Base-by-base conservation (phyloP, 2,888 invertebrate genomes). In the Dryadula phaetusa region DNA sequence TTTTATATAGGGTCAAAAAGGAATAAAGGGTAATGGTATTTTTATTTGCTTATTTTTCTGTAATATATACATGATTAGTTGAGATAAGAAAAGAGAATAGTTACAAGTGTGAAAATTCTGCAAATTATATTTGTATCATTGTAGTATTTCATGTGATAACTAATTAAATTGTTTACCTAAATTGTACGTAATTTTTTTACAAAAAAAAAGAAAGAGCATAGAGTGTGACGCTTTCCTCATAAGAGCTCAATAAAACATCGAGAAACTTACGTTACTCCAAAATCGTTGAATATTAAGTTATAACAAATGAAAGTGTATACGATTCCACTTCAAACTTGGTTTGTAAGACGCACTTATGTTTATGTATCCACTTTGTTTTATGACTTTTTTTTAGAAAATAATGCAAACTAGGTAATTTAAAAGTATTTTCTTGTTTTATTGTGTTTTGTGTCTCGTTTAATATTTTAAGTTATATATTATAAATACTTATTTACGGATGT, bases 201-300 rank as follows among this genome's bases (percentile, higher is more conserved):
- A 54, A 63, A 42, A 20, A 54, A 40, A 44, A 54, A 49, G 54
- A 64, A 64, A 63, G 37, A 64, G 64, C 47, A 62, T n/a, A 16
- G 20, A 61, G 53, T 61, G 69, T 70, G 37, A 66, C 64, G 54
- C 64, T 70, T 70, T 66, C 62, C 52, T 56, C 16, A 49, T 52
- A 56, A 65, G 42, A 63, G 42, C 65, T 62, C 62, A 66, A 67
- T 67, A 67, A 63, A 60, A 64, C 60, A 67, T 37, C 60, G 58
- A 37, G 63, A 60, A 63, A 67, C 47, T 18, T 58, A 47, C 52
- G 62, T 62, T 61, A 56, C 62, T 54, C 52, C 54, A 61, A 52
- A 65, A 53, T 67, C 62, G 68, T 73, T 71, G 73, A 74, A 75
- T 75, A 71, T 70, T 69, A 75, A 75, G 70, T 64, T 56, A 32